These are phyloP conservation scores for Urocolius indicus DNA, from an alignment of 2,113 vertebrate species.

Conservation along the genomic window DNA sequence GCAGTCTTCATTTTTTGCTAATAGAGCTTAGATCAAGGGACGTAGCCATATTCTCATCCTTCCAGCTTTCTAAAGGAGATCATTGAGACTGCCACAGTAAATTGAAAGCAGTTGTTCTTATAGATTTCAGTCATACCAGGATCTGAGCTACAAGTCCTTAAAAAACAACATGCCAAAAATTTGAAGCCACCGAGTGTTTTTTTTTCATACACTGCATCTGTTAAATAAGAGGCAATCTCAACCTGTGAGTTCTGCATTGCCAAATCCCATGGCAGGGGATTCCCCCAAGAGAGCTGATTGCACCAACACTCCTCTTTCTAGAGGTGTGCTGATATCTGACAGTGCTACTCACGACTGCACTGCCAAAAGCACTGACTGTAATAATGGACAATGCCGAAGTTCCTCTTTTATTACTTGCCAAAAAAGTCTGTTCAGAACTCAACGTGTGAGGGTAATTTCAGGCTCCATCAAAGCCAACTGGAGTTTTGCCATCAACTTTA, in stretches of 20 bases:
- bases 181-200: background rate
- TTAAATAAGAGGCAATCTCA: background rate
- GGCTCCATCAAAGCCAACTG: background rate
- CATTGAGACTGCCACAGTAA: background rate
- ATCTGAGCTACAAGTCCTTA: background rate
- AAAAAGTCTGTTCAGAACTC: background rate
- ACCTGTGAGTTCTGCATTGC: background rate
- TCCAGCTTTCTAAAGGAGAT: background rate
- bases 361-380: background rate
- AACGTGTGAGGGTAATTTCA: background rate
- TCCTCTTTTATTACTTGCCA: conserved; percentile 19
- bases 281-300: background rate
- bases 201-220: background rate
- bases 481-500: conserved; percentile 1
- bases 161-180: background rate
- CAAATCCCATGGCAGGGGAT: background rate
- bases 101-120: background rate
- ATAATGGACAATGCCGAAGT: background rate
- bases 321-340: background rate
- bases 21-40: background rate
- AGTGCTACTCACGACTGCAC: background rate
- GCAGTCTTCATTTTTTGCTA: background rate
- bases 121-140: background rate
- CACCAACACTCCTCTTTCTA: background rate
- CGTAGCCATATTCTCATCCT: background rate